Evolutionary conservation across 2,797 vertebrate genomes (phyloP).

Genomic region (Gallinago stenura): DNA sequence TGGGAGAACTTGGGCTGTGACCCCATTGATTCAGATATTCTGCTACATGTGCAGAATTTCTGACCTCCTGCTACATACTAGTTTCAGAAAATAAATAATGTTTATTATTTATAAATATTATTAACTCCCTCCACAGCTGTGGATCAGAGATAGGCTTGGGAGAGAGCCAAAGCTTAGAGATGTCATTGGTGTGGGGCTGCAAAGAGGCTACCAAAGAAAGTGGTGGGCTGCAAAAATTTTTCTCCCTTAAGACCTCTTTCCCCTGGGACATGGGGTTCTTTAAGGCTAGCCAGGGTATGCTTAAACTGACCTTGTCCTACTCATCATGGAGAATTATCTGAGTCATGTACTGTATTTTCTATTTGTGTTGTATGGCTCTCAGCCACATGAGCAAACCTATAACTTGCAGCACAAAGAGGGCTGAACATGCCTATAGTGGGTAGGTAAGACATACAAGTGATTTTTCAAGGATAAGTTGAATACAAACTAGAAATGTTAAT

Average conservation of each 20-base stretch:
- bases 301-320: not conserved
- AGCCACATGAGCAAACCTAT: not conserved
- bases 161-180: not conserved
- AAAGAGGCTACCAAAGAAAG: not conserved
- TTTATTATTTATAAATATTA: too few relatives aligned
- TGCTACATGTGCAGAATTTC: not conserved
- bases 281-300: not conserved
- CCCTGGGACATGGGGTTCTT: not conserved
- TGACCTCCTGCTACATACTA: not conserved
- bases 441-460: not conserved
- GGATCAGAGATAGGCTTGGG: not conserved
- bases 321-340: not conserved
- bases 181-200: not conserved
- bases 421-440: not conserved
- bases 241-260: not conserved
- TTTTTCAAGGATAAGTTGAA: not conserved
- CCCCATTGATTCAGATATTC: not conserved
- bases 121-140: not conserved
- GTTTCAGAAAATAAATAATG: not conserved
- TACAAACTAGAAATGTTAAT: not conserved
- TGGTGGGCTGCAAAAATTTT: not conserved
- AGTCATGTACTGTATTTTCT: not conserved
- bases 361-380: not conserved
- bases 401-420: not conserved
- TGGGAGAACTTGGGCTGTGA: not conserved